A percentile compares a stretch with the other conserved stretches of the same genome.
Conservation (phyloP, 1,140 invertebrate species). For the Acromyrmex charruanus region DNA sequence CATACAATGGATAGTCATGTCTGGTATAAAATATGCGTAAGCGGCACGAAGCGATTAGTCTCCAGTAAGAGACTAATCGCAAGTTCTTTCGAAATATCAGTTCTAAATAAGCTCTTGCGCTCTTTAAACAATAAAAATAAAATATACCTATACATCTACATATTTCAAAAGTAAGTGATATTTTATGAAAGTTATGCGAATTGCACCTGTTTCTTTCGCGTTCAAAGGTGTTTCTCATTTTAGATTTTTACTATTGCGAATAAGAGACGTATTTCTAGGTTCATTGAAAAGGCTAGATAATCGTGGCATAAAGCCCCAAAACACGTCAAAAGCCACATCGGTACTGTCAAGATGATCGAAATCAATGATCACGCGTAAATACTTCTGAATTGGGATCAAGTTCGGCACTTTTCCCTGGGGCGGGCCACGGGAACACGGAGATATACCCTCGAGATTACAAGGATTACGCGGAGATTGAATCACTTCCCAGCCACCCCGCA, state of each 20-base stretch:
- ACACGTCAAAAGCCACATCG: background rate
- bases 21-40: conserved; percentile 32
- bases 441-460: conserved; percentile 82
- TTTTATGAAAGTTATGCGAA: background rate
- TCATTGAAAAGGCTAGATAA: background rate
- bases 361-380: conserved; percentile 59
- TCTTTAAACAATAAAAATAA: conserved; percentile 22
- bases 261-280: background rate
- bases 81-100: conserved; percentile 29
- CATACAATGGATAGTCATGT: conserved; percentile 26
- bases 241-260: background rate
- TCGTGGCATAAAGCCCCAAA: background rate
- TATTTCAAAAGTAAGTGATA: background rate
- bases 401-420: conserved; percentile 62
- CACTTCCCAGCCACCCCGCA: conserved; percentile 80
- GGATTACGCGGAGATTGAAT: conserved; percentile 84
- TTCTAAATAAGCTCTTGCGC: conserved; percentile 13
- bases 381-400: conserved; percentile 54
- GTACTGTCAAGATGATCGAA: background rate
- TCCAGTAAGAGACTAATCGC: conserved; percentile 1
- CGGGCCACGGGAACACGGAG: conserved; percentile 68
- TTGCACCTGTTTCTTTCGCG: background rate
- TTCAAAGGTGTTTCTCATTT: background rate
- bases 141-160: background rate
- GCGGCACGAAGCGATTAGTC: background rate